Conservation (phyloP, 2,888 invertebrate species). For the Phengaris alcon region DNA sequence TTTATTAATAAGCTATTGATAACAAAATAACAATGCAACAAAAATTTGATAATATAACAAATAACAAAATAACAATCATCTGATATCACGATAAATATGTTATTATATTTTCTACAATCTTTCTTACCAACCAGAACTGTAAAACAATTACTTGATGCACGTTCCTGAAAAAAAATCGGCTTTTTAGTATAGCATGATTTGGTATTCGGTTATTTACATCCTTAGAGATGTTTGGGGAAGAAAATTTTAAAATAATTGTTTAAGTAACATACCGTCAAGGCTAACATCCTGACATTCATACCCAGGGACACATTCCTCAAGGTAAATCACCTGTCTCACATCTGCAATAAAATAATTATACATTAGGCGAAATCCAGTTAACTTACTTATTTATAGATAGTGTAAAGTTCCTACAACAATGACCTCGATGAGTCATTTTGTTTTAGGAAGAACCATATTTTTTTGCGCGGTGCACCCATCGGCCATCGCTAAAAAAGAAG, state of each 20-base stretch:
- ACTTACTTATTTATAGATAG: no score
- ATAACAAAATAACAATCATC: no score
- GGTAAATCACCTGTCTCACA: conserved; percentile 41
- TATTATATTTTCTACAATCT: conserved; percentile 22
- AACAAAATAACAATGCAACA: no score
- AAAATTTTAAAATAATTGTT: background rate
- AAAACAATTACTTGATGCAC: conserved; percentile 45
- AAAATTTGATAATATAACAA: no score
- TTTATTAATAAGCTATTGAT: no score
- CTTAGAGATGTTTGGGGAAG: no score
- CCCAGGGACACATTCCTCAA: conserved; percentile 49
- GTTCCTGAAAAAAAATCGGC: conserved; percentile 48
- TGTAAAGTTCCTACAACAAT: no score
- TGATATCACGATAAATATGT: conserved; percentile 21
- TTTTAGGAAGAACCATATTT: no score
- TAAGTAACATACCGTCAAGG: conserved; percentile 48
- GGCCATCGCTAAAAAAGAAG: no score
- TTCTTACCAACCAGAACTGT: background rate
- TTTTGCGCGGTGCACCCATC: no score
- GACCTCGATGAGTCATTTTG: no score
- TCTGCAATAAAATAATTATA: conserved; percentile 42
- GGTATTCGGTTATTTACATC: background rate
- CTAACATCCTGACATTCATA: conserved; percentile 54
- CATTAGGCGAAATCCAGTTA: no score
- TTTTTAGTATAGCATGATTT: background rate